Percentiles rank a stretch among this genome's conserved stretches.
Conservation (phyloP, 2,797 vertebrate genomes). For the Lepus oiostolus region DNA sequence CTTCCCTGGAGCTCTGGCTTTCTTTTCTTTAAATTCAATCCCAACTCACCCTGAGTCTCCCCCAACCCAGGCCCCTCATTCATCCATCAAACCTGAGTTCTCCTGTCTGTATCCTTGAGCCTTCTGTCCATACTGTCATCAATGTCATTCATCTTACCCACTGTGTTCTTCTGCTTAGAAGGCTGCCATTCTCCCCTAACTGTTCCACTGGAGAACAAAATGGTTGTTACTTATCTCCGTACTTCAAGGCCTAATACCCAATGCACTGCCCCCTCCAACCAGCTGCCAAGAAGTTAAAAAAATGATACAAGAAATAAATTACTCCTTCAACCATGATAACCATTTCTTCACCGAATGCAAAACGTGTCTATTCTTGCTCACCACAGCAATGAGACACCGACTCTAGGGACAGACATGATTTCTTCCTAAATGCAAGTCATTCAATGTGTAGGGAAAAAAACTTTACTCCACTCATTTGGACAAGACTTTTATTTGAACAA, state of each 20-base stretch:
- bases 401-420: neutral
- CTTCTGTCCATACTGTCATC: neutral
- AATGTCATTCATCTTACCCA: neutral
- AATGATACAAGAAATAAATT: neutral
- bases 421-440: neutral
- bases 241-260: neutral
- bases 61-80: neutral
- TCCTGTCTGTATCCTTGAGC: neutral
- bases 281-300: constrained; percentile 1
- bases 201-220: neutral
- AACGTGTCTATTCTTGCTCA: neutral
- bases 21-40: neutral
- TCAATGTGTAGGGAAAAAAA: neutral
- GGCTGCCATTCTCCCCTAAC: neutral
- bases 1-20: neutral
- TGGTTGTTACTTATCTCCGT: neutral
- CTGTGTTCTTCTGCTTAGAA: neutral
- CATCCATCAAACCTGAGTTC: neutral
- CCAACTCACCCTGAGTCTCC: neutral
- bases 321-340: neutral
- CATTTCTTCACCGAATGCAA: constrained; percentile 16
- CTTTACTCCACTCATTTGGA: neutral
- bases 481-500: constrained; percentile 35
- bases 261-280: neutral
- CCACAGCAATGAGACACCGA: neutral